Percentiles rank a stretch among this genome's conserved stretches.
These are phyloP conservation scores for Amniataba percoides DNA, from an alignment of 2,797 vertebrate species.

Conservation along the genomic window DNA sequence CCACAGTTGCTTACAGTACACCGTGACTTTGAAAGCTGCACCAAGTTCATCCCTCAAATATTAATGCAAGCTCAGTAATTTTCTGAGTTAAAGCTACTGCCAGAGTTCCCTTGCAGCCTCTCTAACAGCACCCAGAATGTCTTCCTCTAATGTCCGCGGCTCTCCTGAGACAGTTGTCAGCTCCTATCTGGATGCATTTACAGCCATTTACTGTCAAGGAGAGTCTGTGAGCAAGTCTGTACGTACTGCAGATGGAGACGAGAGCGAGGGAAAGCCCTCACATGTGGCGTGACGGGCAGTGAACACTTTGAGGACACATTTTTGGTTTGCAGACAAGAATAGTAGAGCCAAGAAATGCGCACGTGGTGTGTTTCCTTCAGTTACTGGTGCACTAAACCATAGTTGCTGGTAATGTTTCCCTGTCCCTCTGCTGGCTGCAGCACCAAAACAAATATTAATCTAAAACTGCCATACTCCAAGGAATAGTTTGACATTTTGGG, in stretches of 20 bases:
- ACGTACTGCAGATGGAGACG: slow-evolving; percentile 25
- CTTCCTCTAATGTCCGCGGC: slow-evolving; percentile 49
- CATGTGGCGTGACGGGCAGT: slow-evolving; percentile 9
- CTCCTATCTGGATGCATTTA: slow-evolving; percentile 59
- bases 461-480: slow-evolving; percentile 5
- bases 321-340: slow-evolving; percentile 39
- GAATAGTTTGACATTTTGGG: slow-evolving; percentile 16
- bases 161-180: slow-evolving; percentile 67
- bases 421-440: not conserved
- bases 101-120: slow-evolving; percentile 19
- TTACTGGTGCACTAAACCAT: slow-evolving; percentile 15
- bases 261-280: slow-evolving; percentile 14
- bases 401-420: not conserved
- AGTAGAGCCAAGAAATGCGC: slow-evolving; percentile 13
- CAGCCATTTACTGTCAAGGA: slow-evolving; percentile 55
- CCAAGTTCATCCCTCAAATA: slow-evolving; percentile 56
- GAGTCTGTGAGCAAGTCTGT: slow-evolving; percentile 28
- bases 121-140: slow-evolving; percentile 53
- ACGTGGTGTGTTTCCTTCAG: slow-evolving; percentile 8
- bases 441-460: slow-evolving; percentile 18
- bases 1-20: slow-evolving; percentile 21
- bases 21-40: slow-evolving; percentile 45
- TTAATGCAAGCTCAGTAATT: slow-evolving; percentile 60
- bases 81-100: slow-evolving; percentile 44
- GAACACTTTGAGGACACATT: slow-evolving; percentile 23